Base-by-base conservation (phyloP, 2,888 invertebrate genomes). In the Cataglyphis livida region DNA sequence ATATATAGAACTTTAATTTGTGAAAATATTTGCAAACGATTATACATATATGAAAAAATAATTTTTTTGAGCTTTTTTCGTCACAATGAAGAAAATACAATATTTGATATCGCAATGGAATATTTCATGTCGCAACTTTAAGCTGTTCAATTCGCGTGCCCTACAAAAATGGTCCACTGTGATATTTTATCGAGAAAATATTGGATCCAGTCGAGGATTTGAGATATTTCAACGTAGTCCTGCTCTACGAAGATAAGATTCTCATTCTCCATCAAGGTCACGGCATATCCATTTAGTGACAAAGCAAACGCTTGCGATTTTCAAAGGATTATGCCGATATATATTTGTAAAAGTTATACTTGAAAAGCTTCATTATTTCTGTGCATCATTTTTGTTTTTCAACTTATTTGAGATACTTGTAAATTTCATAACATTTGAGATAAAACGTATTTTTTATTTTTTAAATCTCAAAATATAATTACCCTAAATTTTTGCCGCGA, bases 301-400 rank as follows among this genome's bases (percentile, higher is more conserved):
- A 70, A 75, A 35, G 51, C 28, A 54, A 82, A 73, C 51, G 54
- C 64, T 79, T 66, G 59, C 74, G 25, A 87, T 88, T 86, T 84
- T 84, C 68, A 25, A 82, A 82, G 89, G 87, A 90, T 91, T 90
- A 90, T 88, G 78, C 73, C 59, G 78, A 85, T 21, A 21, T 21
- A 89, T 89, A 87, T 88, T 57, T 86, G 88, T 87, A 90, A 64
- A 90, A 91, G 83, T 75, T 86, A 81, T n/a, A 51, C 7, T n/a
- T 51, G 18, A 64, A 62, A 25, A 57, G 78, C 57, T 76, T 82
- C 62, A 35, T 41, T 81, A 71, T 84, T 75, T 70, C 65, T 70
- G 32, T 65, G 32, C 38, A 10, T 44, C 3, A 32, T n/a, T 57
- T 57, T 25, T 28, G 25, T 28, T 28, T 2, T 7, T 25, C 25